A percentile compares a stretch with the other conserved stretches of the same genome.
Conservation (phyloP, 2,888 invertebrate species). For the Drosophila borealis region DNA sequence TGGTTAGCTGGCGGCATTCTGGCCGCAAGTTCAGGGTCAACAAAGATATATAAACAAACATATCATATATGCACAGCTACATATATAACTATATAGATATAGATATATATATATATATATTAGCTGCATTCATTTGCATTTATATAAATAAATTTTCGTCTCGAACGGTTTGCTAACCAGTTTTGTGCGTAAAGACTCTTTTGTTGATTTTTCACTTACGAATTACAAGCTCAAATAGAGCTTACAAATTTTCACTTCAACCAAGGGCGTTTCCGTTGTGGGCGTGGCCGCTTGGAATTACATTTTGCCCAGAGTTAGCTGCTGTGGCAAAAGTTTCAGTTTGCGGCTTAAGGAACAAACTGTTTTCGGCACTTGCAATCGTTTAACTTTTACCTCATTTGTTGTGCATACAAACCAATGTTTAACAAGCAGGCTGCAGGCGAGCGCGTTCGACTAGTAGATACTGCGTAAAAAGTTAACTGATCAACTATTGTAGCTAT, state of each 20-base stretch:
- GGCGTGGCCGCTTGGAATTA: background rate
- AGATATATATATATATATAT: conserved; percentile 3
- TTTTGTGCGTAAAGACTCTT: conserved; percentile 32
- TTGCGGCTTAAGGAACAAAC: conserved; percentile 34
- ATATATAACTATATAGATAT: conserved; percentile 15
- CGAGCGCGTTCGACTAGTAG: too few relatives aligned
- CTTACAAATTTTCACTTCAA: conserved; percentile 32
- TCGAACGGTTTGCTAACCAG: conserved; percentile 27
- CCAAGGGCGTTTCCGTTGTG: background rate
- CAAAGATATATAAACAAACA: background rate
- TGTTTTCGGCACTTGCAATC: conserved; percentile 27
- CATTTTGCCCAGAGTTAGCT: background rate
- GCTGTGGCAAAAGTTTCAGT: conserved; percentile 25
- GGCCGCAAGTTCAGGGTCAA: conserved; percentile 70
- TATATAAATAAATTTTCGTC: conserved; percentile 25
- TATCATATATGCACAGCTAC: background rate
- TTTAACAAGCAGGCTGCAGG: too few relatives aligned
- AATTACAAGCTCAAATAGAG: conserved; percentile 57
- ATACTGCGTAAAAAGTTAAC: background rate
- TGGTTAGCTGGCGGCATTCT: conserved; percentile 19
- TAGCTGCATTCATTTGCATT: conserved; percentile 45
- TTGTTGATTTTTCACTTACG: conserved; percentile 52
- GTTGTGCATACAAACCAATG: conserved; percentile 21
- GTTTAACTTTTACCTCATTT: conserved; percentile 36
- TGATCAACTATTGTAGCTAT: background rate